Evolutionary conservation across 2,113 vertebrate genomes (phyloP), one percentile per base, ranked within the genome.

Genomic region (Alaudala cheleensis): DNA sequence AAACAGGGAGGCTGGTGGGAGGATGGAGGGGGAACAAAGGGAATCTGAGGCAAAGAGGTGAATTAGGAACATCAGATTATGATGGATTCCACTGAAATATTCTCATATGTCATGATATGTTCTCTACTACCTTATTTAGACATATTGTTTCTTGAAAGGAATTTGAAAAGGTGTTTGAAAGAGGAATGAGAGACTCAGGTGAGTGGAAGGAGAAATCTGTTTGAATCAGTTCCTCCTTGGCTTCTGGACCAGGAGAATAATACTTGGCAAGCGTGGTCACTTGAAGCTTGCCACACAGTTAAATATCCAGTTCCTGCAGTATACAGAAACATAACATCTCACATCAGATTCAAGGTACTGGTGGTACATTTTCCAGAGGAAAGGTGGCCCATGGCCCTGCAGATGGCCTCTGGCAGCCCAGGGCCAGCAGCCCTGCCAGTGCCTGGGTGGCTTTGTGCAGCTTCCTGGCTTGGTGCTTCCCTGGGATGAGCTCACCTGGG

Each of bases 11-110:
- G 54, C 18, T 91, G 50, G 84, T 93, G 81, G 79, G 90, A 94
- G 60, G 58, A 72, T 65, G 49, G 93, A 81, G 45, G 10, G 31
- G 54, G 64, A 90, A 44, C 29, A 92, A 83, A 94, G 74, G 78
- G 70, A 89, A 94, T 82, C n/a, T 73, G 81, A 97, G 85, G 92
- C 66, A 84, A 93, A 64, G 73, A 87, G 60, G 34, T 71, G n/a
- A 92, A 80, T 45, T 61, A 21, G 33, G 87, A 92, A 69, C 5
- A 2, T 13, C 40, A 57, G 45, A 50, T 54, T 28, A 28, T 21
- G 44, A 71, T 54, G 22, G 42, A 69, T 70, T 81, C 37, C 57
- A 47, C 56, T 71, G 33, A 81, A 84, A 15, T 44, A 65, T 78
- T 62, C 49, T 70, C 14, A 4, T n/a, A 31, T 71, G 49, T 91